Base-by-base conservation (phyloP, 2,113 vertebrate species). In the Cephalophus harveyi region DNA sequence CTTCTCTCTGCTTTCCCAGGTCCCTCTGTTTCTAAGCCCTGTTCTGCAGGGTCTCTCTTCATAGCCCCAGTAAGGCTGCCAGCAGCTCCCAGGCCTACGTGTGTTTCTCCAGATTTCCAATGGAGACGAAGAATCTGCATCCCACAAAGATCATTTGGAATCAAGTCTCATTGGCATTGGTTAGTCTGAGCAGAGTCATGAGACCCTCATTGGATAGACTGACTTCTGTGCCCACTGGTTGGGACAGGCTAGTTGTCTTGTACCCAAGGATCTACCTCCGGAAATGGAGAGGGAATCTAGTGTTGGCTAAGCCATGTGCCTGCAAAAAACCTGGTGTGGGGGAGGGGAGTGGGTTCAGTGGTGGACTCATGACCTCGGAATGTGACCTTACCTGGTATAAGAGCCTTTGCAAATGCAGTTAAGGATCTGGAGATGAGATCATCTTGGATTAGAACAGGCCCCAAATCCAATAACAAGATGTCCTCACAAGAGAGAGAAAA, bases 31-130 rank as follows among this genome's bases (percentile, higher is more conserved):
- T 57, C n/a, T 21, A 28, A 27, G 3, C 21, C 83, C 43, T 67
- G 27, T 57, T 89, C 62, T 12, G 1, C 7, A 21, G 13, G 14
- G 3, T 55, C 15, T 59, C 2, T 64, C n/a, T 74, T 84, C 14
- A 25, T 7, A 40, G 28, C 28, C 6, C 28, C 36, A 11, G 28
- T 1, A 33, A 0, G 1, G 1, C 11, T 7, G 54, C 71, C 14
- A 36, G 40, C 16, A 76, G 7, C 17, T 59, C 59, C 21, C 64
- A 48, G 11, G 16, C 13, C 12, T 55, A 1, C 0, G 1, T 2
- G 6, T 25, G 60, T 94, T 62, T 46, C 43, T 83, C 60, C 2
- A 43, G 16, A 14, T 94, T 95, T 64, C 30, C 64, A 85, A 1
- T 7, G 59, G 78, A 60, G 87, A 30, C 2, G 2, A 40, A 84